phyloP scores from a whole-genome alignment of 2,113 vertebrate genomes.

The Albula glossodonta region DNA sequence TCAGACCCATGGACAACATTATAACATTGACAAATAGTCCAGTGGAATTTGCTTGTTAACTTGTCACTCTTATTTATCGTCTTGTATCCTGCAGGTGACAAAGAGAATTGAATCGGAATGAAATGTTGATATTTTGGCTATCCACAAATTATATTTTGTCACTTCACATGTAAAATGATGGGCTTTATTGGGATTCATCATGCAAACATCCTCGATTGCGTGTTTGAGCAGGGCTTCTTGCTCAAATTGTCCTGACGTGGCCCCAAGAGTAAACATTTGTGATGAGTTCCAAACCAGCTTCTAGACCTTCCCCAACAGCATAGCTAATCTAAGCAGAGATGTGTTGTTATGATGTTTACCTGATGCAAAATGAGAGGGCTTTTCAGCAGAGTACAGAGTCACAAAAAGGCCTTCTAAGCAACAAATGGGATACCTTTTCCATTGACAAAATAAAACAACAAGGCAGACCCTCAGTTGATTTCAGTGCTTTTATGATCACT shows the following conservation, averaged over 20 bases:
- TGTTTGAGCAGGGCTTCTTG: background rate
- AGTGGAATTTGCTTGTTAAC: background rate
- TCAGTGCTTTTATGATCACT: no score
- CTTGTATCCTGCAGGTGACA: background rate
- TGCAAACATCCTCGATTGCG: background rate
- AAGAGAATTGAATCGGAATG: constrained; percentile 2
- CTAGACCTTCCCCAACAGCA: no score
- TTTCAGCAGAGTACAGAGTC: no score
- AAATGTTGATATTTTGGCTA: background rate
- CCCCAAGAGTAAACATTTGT: background rate
- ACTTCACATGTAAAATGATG: constrained; percentile 1
- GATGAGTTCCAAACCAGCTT: no score
- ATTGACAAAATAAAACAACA: no score
- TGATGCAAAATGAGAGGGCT: no score
- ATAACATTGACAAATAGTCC: background rate
- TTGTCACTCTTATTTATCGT: constrained; percentile 10
- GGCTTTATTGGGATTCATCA: background rate
- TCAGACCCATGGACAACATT: background rate
- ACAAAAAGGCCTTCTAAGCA: no score
- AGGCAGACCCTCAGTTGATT: no score
- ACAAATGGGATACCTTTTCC: no score
- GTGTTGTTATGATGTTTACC: no score
- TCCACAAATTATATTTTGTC: constrained; percentile 1
- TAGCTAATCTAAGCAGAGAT: no score
- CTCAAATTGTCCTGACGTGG: background rate